phyloP scores from a whole-genome alignment of 2,113 vertebrate species.

The Oxyura jamaicensis region DNA sequence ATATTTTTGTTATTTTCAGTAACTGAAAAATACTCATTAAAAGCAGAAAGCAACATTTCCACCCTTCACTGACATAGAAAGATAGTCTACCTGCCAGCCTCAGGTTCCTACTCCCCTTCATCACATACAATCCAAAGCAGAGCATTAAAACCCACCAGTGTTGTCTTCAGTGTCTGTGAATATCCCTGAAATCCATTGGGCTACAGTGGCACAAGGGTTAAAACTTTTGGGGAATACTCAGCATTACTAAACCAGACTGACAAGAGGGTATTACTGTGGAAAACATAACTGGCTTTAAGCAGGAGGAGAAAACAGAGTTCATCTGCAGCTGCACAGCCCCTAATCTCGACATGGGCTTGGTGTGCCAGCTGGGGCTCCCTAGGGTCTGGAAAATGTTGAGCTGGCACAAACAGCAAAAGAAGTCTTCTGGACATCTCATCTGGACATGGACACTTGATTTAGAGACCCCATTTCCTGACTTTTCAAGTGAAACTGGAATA shows the following conservation, averaged over 20 bases:
- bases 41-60: not conserved
- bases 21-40: not conserved
- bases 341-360: not conserved
- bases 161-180: not conserved
- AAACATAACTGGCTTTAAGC: not conserved
- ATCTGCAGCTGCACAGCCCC: not conserved
- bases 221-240: not conserved
- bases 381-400: not conserved
- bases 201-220: not conserved
- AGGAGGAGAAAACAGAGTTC: not conserved
- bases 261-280: not conserved
- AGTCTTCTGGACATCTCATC: not conserved
- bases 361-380: accelerated
- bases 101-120: not conserved
- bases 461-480: not conserved
- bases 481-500: not conserved
- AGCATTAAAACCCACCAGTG: not conserved
- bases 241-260: not conserved
- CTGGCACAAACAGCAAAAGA: not conserved
- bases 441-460: not conserved
- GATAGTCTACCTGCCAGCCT: not conserved
- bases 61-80: not conserved
- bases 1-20: not conserved
- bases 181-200: not conserved
- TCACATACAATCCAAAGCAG: not conserved